Evolutionary conservation across 2,888 invertebrate species (phyloP), one percentile per base, ranked within the genome.

Genomic region (Polydrusus pterygomalis): DNA sequence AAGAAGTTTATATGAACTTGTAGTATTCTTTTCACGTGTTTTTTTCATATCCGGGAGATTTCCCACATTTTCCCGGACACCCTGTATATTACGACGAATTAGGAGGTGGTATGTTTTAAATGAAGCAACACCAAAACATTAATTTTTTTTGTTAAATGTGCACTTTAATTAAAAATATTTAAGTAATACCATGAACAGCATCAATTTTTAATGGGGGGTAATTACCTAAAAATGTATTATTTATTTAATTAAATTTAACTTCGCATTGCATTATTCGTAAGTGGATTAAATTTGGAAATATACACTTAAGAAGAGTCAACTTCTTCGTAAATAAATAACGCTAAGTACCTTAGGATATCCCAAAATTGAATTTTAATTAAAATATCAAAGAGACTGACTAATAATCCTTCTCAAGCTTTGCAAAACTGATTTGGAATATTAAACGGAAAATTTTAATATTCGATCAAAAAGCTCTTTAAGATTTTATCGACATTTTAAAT

Each of bases 381-480:
- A 54, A 54, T 54, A 54, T 54, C 54, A 54, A 30, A 54, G 54
- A n/a, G 54, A n/a, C 54, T 30, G 30, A 30, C 54, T 54, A 54
- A 54, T 54, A 54, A 54, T 54, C 54, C 54, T 54, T 54, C 54
- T n/a, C 25, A n/a, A 20, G 25, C 63, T 45, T 25, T 38, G n/a
- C 17, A 25, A 20, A 43, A 63, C 43, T 38, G 43, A 63, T 63
- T 63, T 45, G 45, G 63, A 63, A 63, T 63, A 63, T 63, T 63
- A 45, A 63, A 45, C 25, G 45, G 25, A 63, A 60, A 63, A 63
- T 40, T 63, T 63, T 63, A 63, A 63, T 63, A 43, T 45, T 43
- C 40, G 20, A 63, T 63, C 25, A 25, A 45, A 45, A 40, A 63
- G 43, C 43, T 63, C 18, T 45, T 43, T 25, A 45, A 63, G 40